A percentile compares a stretch with the other conserved stretches of the same genome.
phyloP scores from a whole-genome alignment of 2,888 invertebrate species.

The Patella ulyssiponensis region DNA sequence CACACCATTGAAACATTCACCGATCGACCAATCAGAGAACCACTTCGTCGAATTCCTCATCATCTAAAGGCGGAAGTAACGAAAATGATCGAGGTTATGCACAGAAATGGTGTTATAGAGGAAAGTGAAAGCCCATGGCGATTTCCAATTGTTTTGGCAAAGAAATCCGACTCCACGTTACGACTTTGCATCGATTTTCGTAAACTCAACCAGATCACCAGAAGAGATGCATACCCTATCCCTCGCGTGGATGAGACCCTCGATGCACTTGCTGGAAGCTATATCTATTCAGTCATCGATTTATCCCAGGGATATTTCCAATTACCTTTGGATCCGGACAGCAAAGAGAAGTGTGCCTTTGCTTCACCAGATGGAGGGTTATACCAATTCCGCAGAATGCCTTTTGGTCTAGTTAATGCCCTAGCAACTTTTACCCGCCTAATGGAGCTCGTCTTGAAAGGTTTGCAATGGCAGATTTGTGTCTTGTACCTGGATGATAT shows the following conservation, averaged over 20 bases:
- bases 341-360: background rate
- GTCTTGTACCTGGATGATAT: background rate
- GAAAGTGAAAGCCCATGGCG: conserved; percentile 1
- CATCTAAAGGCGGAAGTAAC: background rate
- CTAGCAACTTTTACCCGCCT: background rate
- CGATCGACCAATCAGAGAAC: background rate
- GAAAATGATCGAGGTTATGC: background rate
- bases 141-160: conserved; percentile 1
- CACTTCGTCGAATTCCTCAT: conserved; percentile 2
- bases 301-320: conserved; percentile 8
- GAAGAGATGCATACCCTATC: background rate
- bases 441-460: background rate
- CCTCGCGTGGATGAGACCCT: background rate
- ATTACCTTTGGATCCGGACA: background rate
- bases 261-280: background rate
- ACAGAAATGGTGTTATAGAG: background rate
- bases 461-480: background rate
- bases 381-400: background rate
- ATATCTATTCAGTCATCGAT: conserved; percentile 2
- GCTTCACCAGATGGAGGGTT: background rate
- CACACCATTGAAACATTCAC: background rate
- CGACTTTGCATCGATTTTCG: background rate
- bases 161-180: background rate
- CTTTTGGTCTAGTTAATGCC: background rate
- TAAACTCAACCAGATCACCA: background rate